Conservation (phyloP, 1,140 invertebrate genomes). For the Lucilia cuprina region DNA sequence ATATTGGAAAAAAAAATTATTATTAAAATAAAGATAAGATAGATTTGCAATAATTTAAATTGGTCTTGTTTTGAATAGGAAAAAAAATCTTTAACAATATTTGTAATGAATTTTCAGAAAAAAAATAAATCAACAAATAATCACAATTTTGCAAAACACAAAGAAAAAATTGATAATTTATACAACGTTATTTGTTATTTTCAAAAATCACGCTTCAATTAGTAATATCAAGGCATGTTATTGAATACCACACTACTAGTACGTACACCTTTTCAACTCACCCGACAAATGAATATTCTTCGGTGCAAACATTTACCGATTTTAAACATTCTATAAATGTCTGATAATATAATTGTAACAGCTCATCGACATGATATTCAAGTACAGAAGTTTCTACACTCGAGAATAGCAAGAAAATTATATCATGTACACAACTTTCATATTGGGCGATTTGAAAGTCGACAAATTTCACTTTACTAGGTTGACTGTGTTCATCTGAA, state of each 20-base stretch:
- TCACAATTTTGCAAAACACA: too few relatives aligned
- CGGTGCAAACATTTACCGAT: conserved; percentile 49
- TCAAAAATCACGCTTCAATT: not conserved
- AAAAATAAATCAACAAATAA: not conserved
- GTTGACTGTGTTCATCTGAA: conserved; percentile 50
- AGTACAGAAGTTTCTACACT: conserved; percentile 63
- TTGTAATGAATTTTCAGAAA: not conserved
- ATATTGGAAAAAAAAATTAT: not conserved
- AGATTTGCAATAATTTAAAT: not conserved
- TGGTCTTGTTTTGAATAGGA: not conserved
- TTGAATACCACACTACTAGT: not conserved
- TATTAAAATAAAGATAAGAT: not conserved
- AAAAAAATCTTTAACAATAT: too few relatives aligned
- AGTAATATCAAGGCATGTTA: not conserved
- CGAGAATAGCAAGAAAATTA: conserved; percentile 68
- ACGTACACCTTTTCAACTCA: not conserved
- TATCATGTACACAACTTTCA: conserved; percentile 65
- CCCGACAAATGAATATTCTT: conserved; percentile 39
- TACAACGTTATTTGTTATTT: too few relatives aligned
- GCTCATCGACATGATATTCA: conserved; percentile 62
- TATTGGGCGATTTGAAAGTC: conserved; percentile 70
- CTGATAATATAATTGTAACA: conserved; percentile 66
- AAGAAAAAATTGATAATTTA: too few relatives aligned
- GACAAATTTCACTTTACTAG: conserved; percentile 67
- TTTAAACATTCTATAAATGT: conserved; percentile 61